Percentiles rank a stretch among this genome's conserved stretches.
Evolutionary conservation across 2,113 vertebrate species (phyloP).

Genomic region (Syngnathus scovelli): DNA sequence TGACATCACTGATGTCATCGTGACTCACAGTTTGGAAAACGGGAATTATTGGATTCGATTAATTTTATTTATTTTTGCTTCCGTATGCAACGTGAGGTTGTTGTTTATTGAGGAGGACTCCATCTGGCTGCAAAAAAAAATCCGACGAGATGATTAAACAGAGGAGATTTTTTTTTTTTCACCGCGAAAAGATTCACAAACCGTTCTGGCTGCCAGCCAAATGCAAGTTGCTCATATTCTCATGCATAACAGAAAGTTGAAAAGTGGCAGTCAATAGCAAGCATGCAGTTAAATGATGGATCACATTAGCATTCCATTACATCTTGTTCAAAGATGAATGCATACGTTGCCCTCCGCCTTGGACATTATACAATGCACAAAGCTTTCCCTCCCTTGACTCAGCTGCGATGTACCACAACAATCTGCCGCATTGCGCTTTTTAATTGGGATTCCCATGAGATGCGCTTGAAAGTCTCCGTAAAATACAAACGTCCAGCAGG

Average conservation of each 20-base stretch:
- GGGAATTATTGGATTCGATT: neutral
- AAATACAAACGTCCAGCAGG: constrained; percentile 54
- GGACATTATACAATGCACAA: neutral
- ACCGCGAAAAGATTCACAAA: neutral
- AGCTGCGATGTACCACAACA: constrained; percentile 45
- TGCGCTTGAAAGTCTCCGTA: constrained; percentile 53
- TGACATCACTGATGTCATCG: constrained; percentile 12
- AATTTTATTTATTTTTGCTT: neutral
- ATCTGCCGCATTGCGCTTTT: constrained; percentile 57
- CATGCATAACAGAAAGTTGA: neutral
- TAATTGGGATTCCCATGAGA: constrained; percentile 70
- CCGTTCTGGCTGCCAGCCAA: neutral
- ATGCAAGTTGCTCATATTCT: neutral
- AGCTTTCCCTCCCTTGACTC: constrained; percentile 24
- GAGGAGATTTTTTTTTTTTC: constrained; percentile 3
- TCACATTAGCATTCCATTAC: neutral
- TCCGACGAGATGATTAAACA: constrained; percentile 1
- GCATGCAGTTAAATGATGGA: neutral
- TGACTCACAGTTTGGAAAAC: constrained; percentile 43
- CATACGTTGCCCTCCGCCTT: neutral
- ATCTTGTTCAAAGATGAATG: neutral
- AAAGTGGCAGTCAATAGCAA: neutral
- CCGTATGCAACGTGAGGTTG: constrained; percentile 41
- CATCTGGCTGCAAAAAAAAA: constrained; percentile 28
- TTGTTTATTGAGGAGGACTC: constrained; percentile 15